Evolutionary conservation across 2,797 vertebrate species (phyloP).

Genomic region (Neostethus bicornis): DNA sequence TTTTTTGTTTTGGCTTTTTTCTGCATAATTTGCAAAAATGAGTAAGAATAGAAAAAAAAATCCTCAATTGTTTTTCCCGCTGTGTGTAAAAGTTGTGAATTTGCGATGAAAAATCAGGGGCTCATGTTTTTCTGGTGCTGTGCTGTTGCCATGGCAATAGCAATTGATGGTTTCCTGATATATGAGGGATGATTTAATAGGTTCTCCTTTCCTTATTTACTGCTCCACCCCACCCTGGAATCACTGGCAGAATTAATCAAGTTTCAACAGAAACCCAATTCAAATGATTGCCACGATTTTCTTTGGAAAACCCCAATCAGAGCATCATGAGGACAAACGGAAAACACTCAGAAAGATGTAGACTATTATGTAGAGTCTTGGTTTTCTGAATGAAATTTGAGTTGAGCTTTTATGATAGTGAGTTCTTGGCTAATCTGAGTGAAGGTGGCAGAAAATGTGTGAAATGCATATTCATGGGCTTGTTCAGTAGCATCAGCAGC

Average conservation of each 20-base stretch:
- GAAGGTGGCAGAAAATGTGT: slow-evolving; percentile 33
- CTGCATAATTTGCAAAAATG: background rate
- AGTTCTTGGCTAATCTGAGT: slow-evolving; percentile 42
- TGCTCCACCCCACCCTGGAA: slow-evolving; percentile 2
- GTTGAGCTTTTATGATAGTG: slow-evolving; percentile 32
- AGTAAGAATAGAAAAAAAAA: no score
- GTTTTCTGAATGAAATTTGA: slow-evolving; percentile 29
- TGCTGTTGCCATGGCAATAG: slow-evolving; percentile 29
- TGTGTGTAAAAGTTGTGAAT: slow-evolving; percentile 20
- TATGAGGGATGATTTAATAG: slow-evolving; percentile 11
- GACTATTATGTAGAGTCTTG: background rate
- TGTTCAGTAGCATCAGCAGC: slow-evolving; percentile 52
- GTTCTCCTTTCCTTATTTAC: slow-evolving; percentile 25
- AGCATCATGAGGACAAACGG: slow-evolving; percentile 14
- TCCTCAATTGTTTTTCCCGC: no score
- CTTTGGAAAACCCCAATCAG: background rate
- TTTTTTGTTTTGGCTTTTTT: background rate
- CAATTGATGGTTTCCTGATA: background rate
- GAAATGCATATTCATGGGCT: slow-evolving; percentile 57
- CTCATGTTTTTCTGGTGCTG: slow-evolving; percentile 15
- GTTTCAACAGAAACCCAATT: slow-evolving; percentile 5
- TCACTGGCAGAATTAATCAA: background rate
- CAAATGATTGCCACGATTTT: slow-evolving; percentile 1
- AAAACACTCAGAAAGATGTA: slow-evolving; percentile 2
- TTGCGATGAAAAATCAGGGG: slow-evolving; percentile 1